Base-by-base conservation (phyloP, 2,888 invertebrate species). In the Eristalis pertinax region DNA sequence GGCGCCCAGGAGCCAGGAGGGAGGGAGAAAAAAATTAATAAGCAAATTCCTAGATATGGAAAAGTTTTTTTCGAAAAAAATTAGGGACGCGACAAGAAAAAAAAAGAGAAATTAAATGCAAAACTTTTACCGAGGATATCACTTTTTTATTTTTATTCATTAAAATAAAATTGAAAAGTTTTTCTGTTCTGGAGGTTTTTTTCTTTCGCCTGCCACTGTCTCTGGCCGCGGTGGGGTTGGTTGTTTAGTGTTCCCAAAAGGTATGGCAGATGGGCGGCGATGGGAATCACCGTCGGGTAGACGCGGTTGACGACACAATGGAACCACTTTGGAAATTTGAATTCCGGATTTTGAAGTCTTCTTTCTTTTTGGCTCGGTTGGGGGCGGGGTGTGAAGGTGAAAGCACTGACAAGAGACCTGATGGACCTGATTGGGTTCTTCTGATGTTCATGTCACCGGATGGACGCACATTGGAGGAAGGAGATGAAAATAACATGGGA, bases 1-100 rank as follows among this genome's bases (percentile, higher is more conserved):
- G 11, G 70, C 24, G 26, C 41, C 22, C 22, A 22, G 2, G 38
- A 68, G n/a, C 26, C 26, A 4, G 26, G 56, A 35, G 38, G 19
- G 60, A 13, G 15, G 29, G 56, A 65, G 70, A 69, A 80, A 80
- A 80, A 86, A 86, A 80, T 87, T 87, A 87, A 87, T 87, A 87
- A 87, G 87, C 87, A 87, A 87, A 87, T 87, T 87, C 79, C 76
- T 79, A 87, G 87, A 87, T 84, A 80, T 87, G 84, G 76, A 87
- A 87, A 87, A 87, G 87, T 87, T 87, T 87, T 64, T 69, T 56
- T 26, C 26, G 60, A 62, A 70, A 87, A 82, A 83, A 79, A 78
- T 70, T 77, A 70, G 72, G 56, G 58, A 82, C 82, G 77, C 69
- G 58, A 67, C 62, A 84, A 77, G 82, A 32, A 82, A 77, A 77